Conservation (phyloP, 2,797 vertebrate genomes). For the Leptoclinus maculatus region DNA sequence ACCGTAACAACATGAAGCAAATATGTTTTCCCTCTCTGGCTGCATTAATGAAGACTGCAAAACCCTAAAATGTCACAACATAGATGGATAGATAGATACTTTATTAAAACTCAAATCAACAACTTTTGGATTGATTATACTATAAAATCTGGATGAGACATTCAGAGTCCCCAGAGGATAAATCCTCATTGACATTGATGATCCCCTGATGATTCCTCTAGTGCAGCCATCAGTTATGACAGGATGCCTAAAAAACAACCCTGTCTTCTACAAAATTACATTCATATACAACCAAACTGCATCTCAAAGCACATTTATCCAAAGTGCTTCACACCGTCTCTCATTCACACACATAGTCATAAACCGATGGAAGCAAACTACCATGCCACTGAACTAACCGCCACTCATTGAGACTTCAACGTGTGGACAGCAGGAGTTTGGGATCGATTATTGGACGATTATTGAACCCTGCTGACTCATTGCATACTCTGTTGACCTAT, state of each 20-base stretch:
- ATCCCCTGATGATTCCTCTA: neutral
- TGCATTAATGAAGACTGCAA: neutral
- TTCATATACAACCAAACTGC: neutral
- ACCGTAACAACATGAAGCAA: neutral
- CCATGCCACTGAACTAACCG: neutral
- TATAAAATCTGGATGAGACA: neutral
- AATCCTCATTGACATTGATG: neutral
- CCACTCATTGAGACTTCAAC: neutral
- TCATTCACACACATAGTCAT: neutral
- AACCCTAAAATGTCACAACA: neutral
- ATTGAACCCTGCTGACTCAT: neutral
- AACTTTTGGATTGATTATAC: neutral
- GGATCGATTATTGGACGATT: neutral
- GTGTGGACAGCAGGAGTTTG: neutral
- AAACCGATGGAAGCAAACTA: neutral
- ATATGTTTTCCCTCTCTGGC: neutral
- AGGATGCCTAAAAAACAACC: neutral
- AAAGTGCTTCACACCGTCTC: neutral
- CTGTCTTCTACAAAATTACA: neutral
- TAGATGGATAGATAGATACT: no score
- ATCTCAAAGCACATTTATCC: neutral
- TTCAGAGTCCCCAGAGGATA: neutral
- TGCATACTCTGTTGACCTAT: neutral
- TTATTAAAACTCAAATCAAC: neutral
- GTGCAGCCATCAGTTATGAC: no score